Evolutionary conservation across 2,113 vertebrate genomes (phyloP).

Genomic region (Alexandromys fortis): DNA sequence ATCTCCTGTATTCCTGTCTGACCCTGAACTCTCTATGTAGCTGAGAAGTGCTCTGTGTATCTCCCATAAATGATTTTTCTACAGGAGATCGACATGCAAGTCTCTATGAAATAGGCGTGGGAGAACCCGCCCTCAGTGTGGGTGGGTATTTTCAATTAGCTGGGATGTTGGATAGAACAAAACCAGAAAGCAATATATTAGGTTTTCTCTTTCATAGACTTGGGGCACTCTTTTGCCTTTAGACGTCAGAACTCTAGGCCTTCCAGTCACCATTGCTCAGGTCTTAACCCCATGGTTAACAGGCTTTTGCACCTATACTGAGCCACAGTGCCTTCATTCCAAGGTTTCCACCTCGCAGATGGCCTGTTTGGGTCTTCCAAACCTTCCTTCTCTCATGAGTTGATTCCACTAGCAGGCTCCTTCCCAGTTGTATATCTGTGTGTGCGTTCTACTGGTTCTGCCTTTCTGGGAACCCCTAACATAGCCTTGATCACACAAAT

Average conservation of each 20-base stretch:
- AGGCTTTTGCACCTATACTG: not conserved
- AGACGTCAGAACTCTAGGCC: not conserved
- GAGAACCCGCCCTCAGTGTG: not conserved
- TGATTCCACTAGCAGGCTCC: not conserved
- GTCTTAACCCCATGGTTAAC: fast-evolving
- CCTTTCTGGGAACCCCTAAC: not conserved
- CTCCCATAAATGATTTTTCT: not conserved
- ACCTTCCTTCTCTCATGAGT: not conserved
- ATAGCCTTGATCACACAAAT: not conserved
- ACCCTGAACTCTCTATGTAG: not conserved
- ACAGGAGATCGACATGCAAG: not conserved
- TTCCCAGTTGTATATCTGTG: not conserved
- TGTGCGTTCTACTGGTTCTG: not conserved
- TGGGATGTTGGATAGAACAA: too few species aligned
- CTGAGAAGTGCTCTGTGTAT: not conserved
- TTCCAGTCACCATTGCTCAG: not conserved
- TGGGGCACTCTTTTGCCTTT: not conserved
- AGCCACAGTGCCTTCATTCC: not conserved
- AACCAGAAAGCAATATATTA: not conserved
- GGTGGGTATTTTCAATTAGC: not conserved
- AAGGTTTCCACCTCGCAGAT: not conserved
- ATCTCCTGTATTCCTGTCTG: not conserved
- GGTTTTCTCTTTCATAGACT: not conserved
- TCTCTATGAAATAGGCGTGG: not conserved
- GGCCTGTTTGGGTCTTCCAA: not conserved